These are phyloP conservation scores for Drosophila phalerata DNA, from an alignment of 2,888 invertebrate species.

Conservation along the genomic window DNA sequence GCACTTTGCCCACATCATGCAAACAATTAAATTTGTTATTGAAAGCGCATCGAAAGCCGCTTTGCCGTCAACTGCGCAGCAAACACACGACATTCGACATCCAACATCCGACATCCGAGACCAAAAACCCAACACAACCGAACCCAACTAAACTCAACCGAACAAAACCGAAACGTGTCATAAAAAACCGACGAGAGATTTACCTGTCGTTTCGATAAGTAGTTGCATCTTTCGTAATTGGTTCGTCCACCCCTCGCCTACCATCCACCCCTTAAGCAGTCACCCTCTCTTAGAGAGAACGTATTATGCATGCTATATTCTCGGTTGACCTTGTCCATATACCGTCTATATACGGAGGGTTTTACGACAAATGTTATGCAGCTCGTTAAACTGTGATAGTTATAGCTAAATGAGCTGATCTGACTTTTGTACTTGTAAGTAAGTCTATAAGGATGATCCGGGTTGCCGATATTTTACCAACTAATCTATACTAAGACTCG, in stretches of 20 bases:
- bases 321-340: slow-evolving; percentile 46
- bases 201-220: slow-evolving; percentile 45
- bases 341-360: slow-evolving; percentile 17
- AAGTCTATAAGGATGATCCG: slow-evolving; percentile 2
- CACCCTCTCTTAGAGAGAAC: neutral
- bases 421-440: slow-evolving; percentile 11
- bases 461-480: neutral
- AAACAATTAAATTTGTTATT: slow-evolving; percentile 77
- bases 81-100: slow-evolving; percentile 9
- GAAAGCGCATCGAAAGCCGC: slow-evolving; percentile 61
- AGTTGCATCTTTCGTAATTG: slow-evolving; percentile 59
- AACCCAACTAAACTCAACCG: neutral
- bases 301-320: slow-evolving; percentile 46
- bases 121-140: slow-evolving; percentile 3
- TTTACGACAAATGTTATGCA: slow-evolving; percentile 40
- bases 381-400: slow-evolving; percentile 28
- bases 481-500: too few relatives aligned
- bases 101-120: neutral
- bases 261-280: too few relatives aligned
- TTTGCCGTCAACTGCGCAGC: slow-evolving; percentile 55
- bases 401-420: slow-evolving; percentile 19
- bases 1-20: slow-evolving; percentile 68
- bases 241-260: neutral
- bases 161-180: slow-evolving; percentile 10
- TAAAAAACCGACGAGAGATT: slow-evolving; percentile 33